These are phyloP conservation scores for Chaenocephalus aceratus DNA, from an alignment of 2,113 vertebrate species.

Conservation along the genomic window DNA sequence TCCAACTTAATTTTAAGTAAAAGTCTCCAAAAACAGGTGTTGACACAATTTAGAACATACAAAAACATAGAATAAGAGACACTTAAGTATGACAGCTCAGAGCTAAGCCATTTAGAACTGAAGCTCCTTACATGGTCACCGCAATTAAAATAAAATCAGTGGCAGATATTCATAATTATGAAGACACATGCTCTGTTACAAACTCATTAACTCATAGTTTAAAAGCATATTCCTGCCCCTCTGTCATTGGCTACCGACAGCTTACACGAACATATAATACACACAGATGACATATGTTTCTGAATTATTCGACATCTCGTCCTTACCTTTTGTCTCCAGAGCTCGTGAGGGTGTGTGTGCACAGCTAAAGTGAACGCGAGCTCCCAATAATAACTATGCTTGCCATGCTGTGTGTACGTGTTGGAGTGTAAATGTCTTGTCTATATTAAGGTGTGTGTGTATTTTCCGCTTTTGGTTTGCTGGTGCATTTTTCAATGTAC, in stretches of 20 bases:
- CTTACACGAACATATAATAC: background rate
- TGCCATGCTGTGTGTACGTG: conserved; percentile 30
- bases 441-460: conserved; percentile 39
- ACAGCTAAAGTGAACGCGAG: conserved; percentile 39
- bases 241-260: background rate
- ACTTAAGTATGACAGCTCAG: background rate
- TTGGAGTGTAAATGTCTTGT: conserved; percentile 24
- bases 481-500: conserved; percentile 30
- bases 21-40: background rate
- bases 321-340: conserved; percentile 74
- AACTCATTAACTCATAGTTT: background rate
- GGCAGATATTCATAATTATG: background rate
- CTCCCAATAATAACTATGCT: conserved; percentile 62
- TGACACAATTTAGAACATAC: too few relatives aligned
- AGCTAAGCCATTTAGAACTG: background rate
- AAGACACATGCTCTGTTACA: conserved; percentile 1
- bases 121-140: too few relatives aligned
- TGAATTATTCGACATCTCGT: background rate
- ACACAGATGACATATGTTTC: conserved; percentile 2
- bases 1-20: background rate
- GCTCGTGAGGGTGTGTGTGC: conserved; percentile 20
- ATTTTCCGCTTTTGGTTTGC: conserved; percentile 24
- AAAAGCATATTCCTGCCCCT: background rate
- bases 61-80: background rate
- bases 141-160: background rate